Conservation (phyloP, 2,113 vertebrate genomes). For the Scopus umbretta region DNA sequence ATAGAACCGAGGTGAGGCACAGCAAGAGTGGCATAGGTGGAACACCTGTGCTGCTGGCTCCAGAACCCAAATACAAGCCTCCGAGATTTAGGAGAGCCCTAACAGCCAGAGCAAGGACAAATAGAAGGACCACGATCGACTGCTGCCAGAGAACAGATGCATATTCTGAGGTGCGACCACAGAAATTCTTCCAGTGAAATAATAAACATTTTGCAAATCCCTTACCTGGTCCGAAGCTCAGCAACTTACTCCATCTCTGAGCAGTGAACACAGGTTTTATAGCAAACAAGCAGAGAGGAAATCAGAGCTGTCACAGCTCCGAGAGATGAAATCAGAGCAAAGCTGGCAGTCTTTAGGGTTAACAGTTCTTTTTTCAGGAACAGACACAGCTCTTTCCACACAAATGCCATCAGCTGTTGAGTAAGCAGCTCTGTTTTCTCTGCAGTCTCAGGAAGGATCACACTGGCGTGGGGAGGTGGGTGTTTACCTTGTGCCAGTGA, state of each 20-base stretch:
- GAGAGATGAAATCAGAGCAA: not conserved
- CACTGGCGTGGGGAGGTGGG: not conserved
- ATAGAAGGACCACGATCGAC: rapidly evolving
- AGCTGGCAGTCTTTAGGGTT: not conserved
- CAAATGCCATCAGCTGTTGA: constrained; percentile 26
- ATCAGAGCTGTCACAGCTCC: not conserved
- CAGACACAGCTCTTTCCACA: not conserved
- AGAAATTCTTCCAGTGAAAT: not conserved
- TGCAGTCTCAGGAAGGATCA: not conserved
- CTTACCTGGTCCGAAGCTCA: not conserved
- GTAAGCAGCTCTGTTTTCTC: constrained; percentile 13
- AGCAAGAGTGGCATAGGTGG: not conserved
- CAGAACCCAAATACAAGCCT: not conserved
- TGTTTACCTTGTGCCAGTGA: not conserved
- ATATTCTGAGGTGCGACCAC: not conserved
- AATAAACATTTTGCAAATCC: not conserved
- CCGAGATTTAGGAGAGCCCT: not conserved
- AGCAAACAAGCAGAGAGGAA: not conserved
- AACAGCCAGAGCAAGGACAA: not conserved
- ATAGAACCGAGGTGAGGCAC: not conserved
- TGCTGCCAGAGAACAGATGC: not conserved
- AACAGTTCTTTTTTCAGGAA: not conserved
- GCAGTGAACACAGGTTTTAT: not conserved
- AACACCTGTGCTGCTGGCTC: not conserved
- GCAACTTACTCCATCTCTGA: not conserved